Conservation (phyloP, 2,113 vertebrate species). For the Hyaena hyaena region DNA sequence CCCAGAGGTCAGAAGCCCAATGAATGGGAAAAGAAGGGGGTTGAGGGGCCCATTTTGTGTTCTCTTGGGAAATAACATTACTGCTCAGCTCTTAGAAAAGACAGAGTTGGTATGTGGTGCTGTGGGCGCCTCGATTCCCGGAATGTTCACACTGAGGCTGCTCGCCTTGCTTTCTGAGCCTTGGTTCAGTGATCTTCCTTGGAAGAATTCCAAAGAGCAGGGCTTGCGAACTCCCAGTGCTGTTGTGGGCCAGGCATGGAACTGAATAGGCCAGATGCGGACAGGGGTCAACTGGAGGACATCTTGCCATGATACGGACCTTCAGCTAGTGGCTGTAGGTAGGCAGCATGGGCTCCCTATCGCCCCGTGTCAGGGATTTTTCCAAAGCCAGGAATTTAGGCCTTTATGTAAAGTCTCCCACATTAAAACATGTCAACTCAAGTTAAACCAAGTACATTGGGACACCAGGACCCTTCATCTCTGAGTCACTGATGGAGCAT, state of each 20-base stretch:
- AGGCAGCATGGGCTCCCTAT: not conserved
- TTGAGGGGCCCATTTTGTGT: not conserved
- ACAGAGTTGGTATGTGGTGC: too few species aligned
- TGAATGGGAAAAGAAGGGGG: not conserved
- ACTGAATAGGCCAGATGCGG: not conserved
- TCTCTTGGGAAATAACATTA: not conserved
- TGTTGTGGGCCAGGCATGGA: too few species aligned
- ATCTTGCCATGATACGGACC: not conserved
- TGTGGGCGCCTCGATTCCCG: rapidly evolving
- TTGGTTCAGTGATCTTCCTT: not conserved
- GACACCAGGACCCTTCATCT: not conserved
- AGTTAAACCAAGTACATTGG: not conserved
- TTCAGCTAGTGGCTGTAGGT: not conserved
- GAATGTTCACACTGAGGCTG: not conserved
- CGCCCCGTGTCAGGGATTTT: not conserved
- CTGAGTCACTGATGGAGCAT: not conserved
- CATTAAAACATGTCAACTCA: not conserved
- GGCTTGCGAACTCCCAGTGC: not conserved
- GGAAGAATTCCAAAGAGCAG: not conserved
- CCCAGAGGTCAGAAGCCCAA: not conserved
- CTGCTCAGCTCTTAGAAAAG: not conserved
- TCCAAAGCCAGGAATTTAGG: not conserved
- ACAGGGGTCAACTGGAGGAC: rapidly evolving
- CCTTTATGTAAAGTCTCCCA: not conserved
- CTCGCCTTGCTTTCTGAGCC: not conserved